Percentiles rank a stretch among this genome's conserved stretches.
These are phyloP conservation scores for Corythornis leucogaster DNA, from an alignment of 2,797 vertebrate species.

Conservation along the genomic window DNA sequence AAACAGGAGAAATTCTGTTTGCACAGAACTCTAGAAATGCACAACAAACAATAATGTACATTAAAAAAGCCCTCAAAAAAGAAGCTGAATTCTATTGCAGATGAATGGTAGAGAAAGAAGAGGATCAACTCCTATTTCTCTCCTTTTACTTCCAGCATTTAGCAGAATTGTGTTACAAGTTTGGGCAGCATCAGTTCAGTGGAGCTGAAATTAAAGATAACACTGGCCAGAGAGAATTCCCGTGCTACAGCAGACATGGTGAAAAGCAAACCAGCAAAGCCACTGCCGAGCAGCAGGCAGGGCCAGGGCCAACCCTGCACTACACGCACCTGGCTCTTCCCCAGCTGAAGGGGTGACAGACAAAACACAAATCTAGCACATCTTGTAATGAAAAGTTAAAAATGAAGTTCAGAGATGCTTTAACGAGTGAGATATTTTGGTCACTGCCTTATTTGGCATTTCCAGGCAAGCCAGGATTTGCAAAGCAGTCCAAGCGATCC, in stretches of 20 bases:
- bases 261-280: neutral
- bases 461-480: neutral
- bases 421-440: neutral
- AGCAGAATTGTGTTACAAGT: neutral
- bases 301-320: neutral
- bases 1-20: neutral
- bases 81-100: neutral
- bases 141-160: neutral
- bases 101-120: neutral
- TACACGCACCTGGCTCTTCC: rapidly evolving
- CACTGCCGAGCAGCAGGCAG: rapidly evolving
- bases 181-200: neutral
- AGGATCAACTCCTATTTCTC: neutral
- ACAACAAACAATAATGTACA: neutral
- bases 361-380: neutral
- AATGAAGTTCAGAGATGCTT: neutral
- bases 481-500: neutral
- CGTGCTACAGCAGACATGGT: neutral
- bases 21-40: neutral
- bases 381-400: neutral
- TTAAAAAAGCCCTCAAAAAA: neutral
- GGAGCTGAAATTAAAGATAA: neutral
- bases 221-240: neutral
- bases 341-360: neutral
- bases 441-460: neutral